These are phyloP conservation scores for Hylomyscus alleni DNA, from an alignment of 2,797 vertebrate species.

Conservation along the genomic window DNA sequence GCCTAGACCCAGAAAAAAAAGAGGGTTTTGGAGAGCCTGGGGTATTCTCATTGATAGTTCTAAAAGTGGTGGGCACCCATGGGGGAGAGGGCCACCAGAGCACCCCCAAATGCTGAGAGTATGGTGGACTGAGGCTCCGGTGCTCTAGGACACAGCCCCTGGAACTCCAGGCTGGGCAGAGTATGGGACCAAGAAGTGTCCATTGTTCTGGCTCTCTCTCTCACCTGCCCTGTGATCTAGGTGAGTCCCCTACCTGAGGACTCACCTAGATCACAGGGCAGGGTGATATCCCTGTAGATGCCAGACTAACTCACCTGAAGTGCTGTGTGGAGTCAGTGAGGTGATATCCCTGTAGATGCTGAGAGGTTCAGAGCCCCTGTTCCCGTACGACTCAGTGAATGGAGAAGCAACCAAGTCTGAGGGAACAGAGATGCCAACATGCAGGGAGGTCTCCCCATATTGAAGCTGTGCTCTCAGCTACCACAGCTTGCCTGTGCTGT, in stretches of 20 bases:
- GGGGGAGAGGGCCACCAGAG: no score
- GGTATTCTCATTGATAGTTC: neutral
- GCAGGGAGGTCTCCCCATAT: accelerated
- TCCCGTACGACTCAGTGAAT: neutral
- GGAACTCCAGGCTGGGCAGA: neutral
- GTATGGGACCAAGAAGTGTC: neutral
- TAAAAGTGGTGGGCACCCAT: neutral
- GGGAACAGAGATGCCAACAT: neutral
- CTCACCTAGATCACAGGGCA: no score
- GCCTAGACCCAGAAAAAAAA: neutral
- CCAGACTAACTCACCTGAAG: neutral
- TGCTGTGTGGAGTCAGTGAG: neutral
- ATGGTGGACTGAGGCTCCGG: no score
- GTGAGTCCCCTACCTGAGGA: accelerated
- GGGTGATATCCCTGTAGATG: no score
- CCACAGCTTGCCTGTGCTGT: neutral
- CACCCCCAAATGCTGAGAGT: neutral
- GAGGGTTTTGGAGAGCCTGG: neutral
- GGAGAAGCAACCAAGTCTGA: neutral
- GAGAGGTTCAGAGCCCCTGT: neutral
- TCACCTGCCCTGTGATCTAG: neutral
- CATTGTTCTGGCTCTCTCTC: neutral
- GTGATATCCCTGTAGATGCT: neutral
- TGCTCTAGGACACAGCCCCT: neutral
- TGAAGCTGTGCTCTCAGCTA: neutral